Base-by-base conservation (phyloP, 2,797 vertebrate genomes). In the Rhinogobio ventralis region DNA sequence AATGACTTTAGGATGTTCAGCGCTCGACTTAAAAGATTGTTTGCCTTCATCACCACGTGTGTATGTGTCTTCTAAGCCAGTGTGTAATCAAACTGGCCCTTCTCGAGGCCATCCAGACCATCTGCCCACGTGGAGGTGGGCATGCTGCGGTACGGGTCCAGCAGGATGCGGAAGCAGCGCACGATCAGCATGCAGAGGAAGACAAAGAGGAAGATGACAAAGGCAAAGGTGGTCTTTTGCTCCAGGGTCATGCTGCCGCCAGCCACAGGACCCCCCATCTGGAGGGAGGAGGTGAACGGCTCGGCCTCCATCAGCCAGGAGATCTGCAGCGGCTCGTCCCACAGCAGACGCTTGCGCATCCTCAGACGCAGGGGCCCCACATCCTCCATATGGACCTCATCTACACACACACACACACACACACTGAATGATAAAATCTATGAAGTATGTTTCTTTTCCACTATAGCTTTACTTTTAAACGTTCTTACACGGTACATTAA, bases 121-220 rank as follows among this genome's bases (percentile, higher is more conserved):
- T 96, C 96, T 0, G 96, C 94, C 95, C 95, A 96, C 17, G 95
- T 95, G 17, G 97, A 96, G 8, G 95, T 95, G 20, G 96, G 95
- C 96, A 96, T 96, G 89, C 95, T 97, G 73, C 87, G 88, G 88
- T 96, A 97, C 0, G 96, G 96, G 86, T 97, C 92, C 17, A 97
- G 90, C 62, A 97, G 95, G 89, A 97, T 97, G 81, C 92, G 90
- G 92, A 97, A 97, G 88, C 95, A 97, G 72, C 92, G 91, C 83
- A 97, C 93, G 0, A 96, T 95, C 76, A 97, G 95, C 89, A 97
- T 95, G 87, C 95, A 94, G 82, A 97, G 92, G 89, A 97, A 95
- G 85, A 97, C 91, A 80, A 97, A 95, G 87, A 97, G 94, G 86
- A 97, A 94, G 89, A 96, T 90, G 85, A 97, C 96, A 91, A 96